A percentile compares a stretch with the other conserved stretches of the same genome.
Evolutionary conservation across 2,113 vertebrate species (phyloP).

Genomic region (Solenodon paradoxus): DNA sequence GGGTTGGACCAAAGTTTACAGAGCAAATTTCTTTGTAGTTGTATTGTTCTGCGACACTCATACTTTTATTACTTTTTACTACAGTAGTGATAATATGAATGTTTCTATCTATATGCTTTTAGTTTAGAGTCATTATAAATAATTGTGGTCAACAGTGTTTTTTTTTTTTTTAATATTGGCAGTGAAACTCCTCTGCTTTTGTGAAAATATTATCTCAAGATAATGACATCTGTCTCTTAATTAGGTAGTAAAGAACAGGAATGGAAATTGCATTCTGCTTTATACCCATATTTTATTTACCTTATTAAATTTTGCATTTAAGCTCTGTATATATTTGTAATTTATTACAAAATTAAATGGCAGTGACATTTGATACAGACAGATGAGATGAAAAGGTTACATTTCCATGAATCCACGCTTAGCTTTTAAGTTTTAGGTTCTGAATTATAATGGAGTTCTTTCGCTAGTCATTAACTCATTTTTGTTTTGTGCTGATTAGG

Average conservation of each 20-base stretch:
- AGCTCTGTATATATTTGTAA: conserved; percentile 42
- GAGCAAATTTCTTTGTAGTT: neutral
- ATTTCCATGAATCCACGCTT: conserved; percentile 74
- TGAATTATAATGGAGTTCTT: neutral
- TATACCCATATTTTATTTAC: conserved; percentile 66
- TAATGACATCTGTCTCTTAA: conserved; percentile 44
- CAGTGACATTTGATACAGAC: conserved; percentile 73
- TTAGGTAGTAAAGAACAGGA: conserved; percentile 50
- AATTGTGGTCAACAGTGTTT: neutral
- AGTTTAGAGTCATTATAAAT: conserved; percentile 14
- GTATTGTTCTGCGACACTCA: neutral
- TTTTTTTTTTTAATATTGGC: neutral
- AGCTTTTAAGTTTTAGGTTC: conserved; percentile 48
- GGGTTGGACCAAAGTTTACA: neutral
- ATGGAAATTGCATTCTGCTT: conserved; percentile 55
- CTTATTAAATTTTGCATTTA: conserved; percentile 66
- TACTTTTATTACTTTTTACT: conserved; percentile 33
- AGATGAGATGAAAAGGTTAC: conserved; percentile 77
- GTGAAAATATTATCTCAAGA: conserved; percentile 43
- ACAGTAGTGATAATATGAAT: neutral
- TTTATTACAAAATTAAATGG: conserved; percentile 74
- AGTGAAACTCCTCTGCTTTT: conserved; percentile 40
- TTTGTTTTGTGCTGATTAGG: neutral
- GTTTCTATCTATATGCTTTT: neutral
- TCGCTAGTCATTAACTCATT: conserved; percentile 40